Evolutionary conservation across 2,113 vertebrate species (phyloP).

Genomic region (Sorex fumeus): DNA sequence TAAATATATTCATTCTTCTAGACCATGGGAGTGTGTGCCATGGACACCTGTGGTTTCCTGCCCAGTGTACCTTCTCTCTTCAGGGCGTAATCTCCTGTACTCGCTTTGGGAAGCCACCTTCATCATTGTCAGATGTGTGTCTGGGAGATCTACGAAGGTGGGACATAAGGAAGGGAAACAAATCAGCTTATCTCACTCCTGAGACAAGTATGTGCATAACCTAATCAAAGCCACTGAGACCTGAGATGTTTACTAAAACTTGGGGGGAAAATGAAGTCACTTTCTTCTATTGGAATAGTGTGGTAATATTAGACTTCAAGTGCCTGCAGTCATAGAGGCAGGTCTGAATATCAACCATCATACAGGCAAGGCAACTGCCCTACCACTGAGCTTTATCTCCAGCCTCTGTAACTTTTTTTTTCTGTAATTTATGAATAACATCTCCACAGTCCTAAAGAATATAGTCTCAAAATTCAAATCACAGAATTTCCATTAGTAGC

Average conservation of each 20-base stretch:
- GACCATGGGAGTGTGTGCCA: neutral
- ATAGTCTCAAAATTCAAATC: neutral
- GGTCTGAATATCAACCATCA: neutral
- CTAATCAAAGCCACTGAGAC: neutral
- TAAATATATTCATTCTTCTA: neutral
- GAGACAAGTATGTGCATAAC: neutral
- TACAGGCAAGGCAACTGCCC: neutral
- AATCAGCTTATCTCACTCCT: neutral
- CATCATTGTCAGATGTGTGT: neutral
- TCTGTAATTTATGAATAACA: neutral
- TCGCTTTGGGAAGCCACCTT: neutral
- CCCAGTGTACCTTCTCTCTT: neutral
- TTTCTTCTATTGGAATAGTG: neutral
- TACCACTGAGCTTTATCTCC: neutral
- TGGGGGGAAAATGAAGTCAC: neutral
- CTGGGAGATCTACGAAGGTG: neutral
- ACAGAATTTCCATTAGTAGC: neutral
- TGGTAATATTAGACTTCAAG: neutral
- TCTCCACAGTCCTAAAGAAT: conserved; percentile 18
- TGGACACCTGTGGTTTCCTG: neutral
- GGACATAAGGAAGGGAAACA: neutral
- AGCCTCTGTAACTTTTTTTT: neutral
- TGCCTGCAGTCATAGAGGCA: neutral
- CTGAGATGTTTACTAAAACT: neutral
- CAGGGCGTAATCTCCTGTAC: neutral